A percentile compares a stretch with the other conserved stretches of the same genome.
Evolutionary conservation across 35 echinoderm and acorn worm species (phyloP).

Genomic region (Patiria miniata): DNA sequence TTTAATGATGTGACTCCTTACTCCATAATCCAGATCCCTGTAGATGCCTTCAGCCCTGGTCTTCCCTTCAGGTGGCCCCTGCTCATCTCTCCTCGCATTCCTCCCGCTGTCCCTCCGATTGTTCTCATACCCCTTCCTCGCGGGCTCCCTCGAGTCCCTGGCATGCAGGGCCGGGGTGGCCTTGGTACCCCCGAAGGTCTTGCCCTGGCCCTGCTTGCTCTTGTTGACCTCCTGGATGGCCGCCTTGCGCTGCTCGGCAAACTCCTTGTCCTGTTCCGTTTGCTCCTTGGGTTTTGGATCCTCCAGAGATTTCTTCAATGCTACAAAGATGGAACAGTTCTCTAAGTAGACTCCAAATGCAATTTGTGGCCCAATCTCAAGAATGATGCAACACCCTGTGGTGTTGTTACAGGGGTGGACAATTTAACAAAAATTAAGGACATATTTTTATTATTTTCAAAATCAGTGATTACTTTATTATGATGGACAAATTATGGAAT

Average conservation of each 20-base stretch:
- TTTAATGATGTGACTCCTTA: conserved; percentile 11
- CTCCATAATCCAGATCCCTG: conserved; percentile 46
- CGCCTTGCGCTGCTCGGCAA: conserved; percentile 96
- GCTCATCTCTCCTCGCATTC: conserved; percentile 34
- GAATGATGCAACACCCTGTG: no score
- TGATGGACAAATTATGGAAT: no score
- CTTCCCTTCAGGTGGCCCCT: background rate
- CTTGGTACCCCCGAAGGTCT: conserved; percentile 68
- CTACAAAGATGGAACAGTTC: no score
- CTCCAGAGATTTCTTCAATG: conserved; percentile 74
- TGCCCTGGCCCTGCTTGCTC: conserved; percentile 57
- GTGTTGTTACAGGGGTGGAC: no score
- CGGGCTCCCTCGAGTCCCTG: conserved; percentile 10
- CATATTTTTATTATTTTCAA: no score
- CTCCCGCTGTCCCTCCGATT: conserved; percentile 13
- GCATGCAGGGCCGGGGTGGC: conserved; percentile 15
- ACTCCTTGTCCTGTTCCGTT: conserved; percentile 89
- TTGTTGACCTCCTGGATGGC: conserved; percentile 78
- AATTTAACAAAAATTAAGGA: no score
- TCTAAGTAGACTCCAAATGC: no score
- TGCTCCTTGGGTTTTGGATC: conserved; percentile 67
- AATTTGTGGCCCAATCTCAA: no score
- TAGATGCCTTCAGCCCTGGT: conserved; percentile 48
- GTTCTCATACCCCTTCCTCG: conserved; percentile 9
- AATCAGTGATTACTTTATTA: no score